Evolutionary conservation across 2,888 invertebrate species (phyloP).

Genomic region (Conomelus anceps): DNA sequence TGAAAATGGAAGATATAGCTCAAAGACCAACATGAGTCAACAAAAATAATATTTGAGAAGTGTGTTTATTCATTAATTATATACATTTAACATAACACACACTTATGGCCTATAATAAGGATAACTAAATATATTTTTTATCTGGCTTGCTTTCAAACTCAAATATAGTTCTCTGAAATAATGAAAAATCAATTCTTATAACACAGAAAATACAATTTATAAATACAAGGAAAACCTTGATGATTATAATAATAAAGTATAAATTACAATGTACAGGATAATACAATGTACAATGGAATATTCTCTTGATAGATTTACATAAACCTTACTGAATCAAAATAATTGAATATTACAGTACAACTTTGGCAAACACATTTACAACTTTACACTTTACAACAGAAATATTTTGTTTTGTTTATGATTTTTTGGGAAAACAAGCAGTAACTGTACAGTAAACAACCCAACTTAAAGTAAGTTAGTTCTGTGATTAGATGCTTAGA

Average conservation of each 20-base stretch:
- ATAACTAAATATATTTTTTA: not conserved
- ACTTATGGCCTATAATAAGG: not conserved
- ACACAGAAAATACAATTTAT: too few species aligned
- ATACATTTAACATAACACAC: not conserved
- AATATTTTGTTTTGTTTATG: not conserved
- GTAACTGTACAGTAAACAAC: not conserved
- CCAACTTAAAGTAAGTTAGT: too few species aligned
- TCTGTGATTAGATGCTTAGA: too few species aligned
- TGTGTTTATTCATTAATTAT: not conserved
- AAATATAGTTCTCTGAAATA: not conserved
- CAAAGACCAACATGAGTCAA: not conserved
- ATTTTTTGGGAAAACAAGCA: not conserved
- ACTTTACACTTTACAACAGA: not conserved
- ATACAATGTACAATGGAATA: not conserved
- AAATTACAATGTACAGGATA: not conserved
- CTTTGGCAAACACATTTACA: not conserved
- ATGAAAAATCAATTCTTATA: not conserved
- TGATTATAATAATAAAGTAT: not conserved
- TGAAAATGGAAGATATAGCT: not conserved
- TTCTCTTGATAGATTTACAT: not conserved
- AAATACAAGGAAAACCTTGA: not conserved
- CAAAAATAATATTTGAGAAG: not conserved
- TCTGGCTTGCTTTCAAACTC: not conserved
- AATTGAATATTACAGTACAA: not conserved
- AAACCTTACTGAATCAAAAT: not conserved